Conservation (phyloP, 2,113 vertebrate species). For the Forbesichthys papilliferus region DNA sequence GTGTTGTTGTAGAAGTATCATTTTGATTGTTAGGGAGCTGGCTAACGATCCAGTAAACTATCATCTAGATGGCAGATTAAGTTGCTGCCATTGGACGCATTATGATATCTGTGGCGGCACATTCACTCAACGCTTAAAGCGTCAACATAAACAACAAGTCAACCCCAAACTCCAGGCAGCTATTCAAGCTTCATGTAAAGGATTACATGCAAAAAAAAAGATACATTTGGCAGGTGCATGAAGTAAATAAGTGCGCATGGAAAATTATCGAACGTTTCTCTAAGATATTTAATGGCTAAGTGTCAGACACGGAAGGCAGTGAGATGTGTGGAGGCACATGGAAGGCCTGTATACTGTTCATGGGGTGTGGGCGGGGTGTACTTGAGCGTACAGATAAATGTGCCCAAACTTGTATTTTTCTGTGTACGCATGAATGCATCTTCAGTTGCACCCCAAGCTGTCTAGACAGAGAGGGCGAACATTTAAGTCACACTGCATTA, state of each 20-base stretch:
- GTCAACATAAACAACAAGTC: conserved; percentile 59
- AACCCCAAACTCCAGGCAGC: conserved; percentile 38
- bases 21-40: conserved; percentile 33
- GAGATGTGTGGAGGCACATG: conserved; percentile 10
- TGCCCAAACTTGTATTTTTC: neutral
- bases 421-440: neutral
- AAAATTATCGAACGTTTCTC: conserved; percentile 48
- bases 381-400: neutral
- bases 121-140: conserved; percentile 51
- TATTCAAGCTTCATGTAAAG: conserved; percentile 50
- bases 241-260: conserved; percentile 25
- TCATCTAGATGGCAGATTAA: conserved; percentile 48
- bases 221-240: conserved; percentile 53
- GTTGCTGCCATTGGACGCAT: conserved; percentile 46
- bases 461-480: neutral
- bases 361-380: neutral
- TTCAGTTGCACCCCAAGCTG: neutral
- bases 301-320: conserved; percentile 18
- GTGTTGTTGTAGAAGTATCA: conserved; percentile 34
- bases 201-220: conserved; percentile 44
- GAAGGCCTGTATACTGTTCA: neutral
- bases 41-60: conserved; percentile 49
- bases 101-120: conserved; percentile 38
- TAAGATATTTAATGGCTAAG: conserved; percentile 39
- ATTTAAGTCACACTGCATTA: conserved; percentile 14